Base-by-base conservation (phyloP, 2,797 vertebrate species). In the Malurus leucopterus region DNA sequence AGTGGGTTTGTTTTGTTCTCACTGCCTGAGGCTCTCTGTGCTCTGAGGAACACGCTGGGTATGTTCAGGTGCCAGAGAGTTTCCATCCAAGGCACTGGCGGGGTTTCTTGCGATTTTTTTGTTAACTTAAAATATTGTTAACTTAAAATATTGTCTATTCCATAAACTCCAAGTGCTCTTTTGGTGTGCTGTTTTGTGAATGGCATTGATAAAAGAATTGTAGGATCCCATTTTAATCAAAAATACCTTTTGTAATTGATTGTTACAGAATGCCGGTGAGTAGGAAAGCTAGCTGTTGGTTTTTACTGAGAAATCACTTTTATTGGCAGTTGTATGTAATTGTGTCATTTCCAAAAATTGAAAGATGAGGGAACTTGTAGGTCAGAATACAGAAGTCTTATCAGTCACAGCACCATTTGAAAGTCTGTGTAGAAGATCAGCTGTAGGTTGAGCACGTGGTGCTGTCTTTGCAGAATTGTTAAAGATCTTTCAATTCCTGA, bases 11-110 rank as follows among this genome's bases (percentile, higher is more conserved):
- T 75, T 88, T 83, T 78, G 71, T 72, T 80, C 46, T 43, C 24
- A 3, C 82, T 74, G 89, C 92, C 89, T 40, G 76, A 53, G 79
- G 89, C 82, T 83, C 54, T 57, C 29, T 6, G 44, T 86, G 69
- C 82, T 92, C 69, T 4, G 1, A 62, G 57, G 49, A 64, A 43
- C 18, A 9, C 6, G 8, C 84, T 59, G 58, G 72, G 53, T 55
- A 86, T 40, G 5, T 88, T 81, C 53, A 32, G 61, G 53, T 89
- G 77, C 86, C 80, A 70, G 44, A 88, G 58, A 3, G 1, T 47
- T 81, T 76, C 63, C 53, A 34, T 75, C 72, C 29, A 18, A 89
- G 71, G 85, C 55, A 22, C 70, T 68, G 49, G 41, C 26, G 15
- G 67, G 14, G 19, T 43, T 83, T 59, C 47, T 38, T 51, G 46